phyloP scores from a whole-genome alignment of 2,888 invertebrate genomes.

The Portevinia maculata region DNA sequence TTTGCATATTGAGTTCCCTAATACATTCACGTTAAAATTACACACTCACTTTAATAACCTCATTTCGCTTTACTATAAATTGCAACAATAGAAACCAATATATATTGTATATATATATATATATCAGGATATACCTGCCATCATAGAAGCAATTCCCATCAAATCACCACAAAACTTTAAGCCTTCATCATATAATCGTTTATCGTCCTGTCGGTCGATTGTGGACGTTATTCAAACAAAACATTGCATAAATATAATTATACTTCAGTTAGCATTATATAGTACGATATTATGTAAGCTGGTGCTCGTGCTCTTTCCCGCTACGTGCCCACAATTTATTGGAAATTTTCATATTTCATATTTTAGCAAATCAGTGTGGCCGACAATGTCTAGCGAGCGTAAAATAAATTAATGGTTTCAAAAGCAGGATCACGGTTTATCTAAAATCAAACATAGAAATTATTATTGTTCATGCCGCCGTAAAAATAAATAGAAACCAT shows the following conservation, averaged over 20 bases:
- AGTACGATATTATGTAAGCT: too few relatives aligned
- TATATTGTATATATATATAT: too few relatives aligned
- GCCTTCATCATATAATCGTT: conserved; percentile 36
- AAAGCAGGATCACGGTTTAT: conserved; percentile 38
- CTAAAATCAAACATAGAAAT: conserved; percentile 43
- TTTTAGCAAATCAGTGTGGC: conserved; percentile 15
- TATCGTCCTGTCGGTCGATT: conserved; percentile 16
- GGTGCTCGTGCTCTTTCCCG: too few relatives aligned
- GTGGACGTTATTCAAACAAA: conserved; percentile 41
- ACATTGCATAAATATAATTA: conserved; percentile 17
- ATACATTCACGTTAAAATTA: neutral
- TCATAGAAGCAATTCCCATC: neutral
- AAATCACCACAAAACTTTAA: conserved; percentile 5
- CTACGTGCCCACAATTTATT: conserved; percentile 8
- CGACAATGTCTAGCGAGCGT: neutral
- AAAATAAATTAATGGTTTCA: conserved; percentile 45
- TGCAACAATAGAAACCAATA: too few relatives aligned
- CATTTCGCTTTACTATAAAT: neutral
- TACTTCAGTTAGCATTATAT: neutral
- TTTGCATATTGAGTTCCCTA: neutral
- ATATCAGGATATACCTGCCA: neutral
- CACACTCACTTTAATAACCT: conserved; percentile 5
- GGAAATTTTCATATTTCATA: conserved; percentile 6
- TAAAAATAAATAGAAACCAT: conserved; percentile 29
- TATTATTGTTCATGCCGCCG: conserved; percentile 14